Base-by-base conservation (phyloP, 2,797 vertebrate species). In the Microctenopoma stevenorrisi region DNA sequence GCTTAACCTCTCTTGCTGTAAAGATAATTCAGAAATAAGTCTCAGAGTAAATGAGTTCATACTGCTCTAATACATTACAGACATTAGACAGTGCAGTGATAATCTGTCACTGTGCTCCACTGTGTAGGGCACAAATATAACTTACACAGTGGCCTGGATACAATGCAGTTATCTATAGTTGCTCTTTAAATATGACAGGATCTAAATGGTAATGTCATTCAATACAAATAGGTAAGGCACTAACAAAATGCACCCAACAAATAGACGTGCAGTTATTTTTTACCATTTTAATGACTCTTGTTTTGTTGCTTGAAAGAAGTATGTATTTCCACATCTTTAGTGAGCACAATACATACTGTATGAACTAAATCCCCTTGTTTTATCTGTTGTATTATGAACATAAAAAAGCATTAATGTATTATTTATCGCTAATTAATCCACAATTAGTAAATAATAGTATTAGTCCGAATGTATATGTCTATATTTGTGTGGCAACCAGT, bases 111-210 rank as follows among this genome's bases (percentile, higher is more conserved):
- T 26, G 50, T 55, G 79, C 66, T 70, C 42, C n/a, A n/a, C 26
- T 63, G 64, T 86, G 74, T 78, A 72, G 80, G 76, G 62, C 82
- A 79, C 68, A 64, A 5, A 77, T 84, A 86, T 85, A 85, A 84
- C 64, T 83, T 85, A 85, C 74, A 80, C 64, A 79, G 79, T 76
- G 79, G 80, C 68, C 76, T 82, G 79, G 64, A 82, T 75, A 82
- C 76, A 78, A 68, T 42, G 72, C 76, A 75, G 71, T 88, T 88
- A 87, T 90, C 60, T 79, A 70, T 68, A 68, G 64, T 72, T 84
- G 86, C 82, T 87, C 82, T 91, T 85, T 86, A 83, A 88, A 72
- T 49, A 71, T 84, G 84, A 79, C 87, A 79, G n/a, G 16, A 55
- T 86, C 64, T 83, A 87, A 90, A 91, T 88, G 70, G 60, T 11